Evolutionary conservation across 1,140 invertebrate genomes (phyloP).

Genomic region (Cepaea nemoralis): DNA sequence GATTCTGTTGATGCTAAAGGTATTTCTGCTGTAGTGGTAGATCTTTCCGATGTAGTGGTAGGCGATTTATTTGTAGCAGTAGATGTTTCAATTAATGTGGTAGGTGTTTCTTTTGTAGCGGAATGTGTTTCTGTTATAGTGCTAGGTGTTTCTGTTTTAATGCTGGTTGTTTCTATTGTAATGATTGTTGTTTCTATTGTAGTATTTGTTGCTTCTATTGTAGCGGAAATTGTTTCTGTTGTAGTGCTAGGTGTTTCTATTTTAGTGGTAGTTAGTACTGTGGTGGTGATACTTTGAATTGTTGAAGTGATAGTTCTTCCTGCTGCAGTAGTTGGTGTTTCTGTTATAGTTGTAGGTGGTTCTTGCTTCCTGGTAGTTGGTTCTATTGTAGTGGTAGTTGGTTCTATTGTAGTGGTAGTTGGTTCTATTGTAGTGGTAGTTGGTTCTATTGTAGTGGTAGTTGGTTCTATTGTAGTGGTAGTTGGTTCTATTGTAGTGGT

Average conservation of each 20-base stretch:
- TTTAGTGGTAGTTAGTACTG: not conserved
- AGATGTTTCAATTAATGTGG: not conserved
- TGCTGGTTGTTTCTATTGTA: too few species aligned
- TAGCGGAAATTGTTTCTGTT: not conserved
- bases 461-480: too few species aligned
- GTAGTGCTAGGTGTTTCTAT: not conserved
- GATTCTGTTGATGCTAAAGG: not conserved
- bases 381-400: too few species aligned
- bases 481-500: not conserved
- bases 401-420: too few species aligned
- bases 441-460: too few species aligned
- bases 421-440: too few species aligned
- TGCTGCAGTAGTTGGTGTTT: not conserved
- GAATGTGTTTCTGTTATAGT: too few species aligned
- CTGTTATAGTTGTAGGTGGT: not conserved
- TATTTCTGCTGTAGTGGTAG: not conserved
- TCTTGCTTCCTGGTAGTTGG: not conserved
- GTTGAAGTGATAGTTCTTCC: not conserved
- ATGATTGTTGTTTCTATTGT: not conserved
- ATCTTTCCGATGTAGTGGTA: not conserved
- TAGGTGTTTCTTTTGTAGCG: not conserved
- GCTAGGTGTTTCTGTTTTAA: too few species aligned
- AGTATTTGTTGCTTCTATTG: not conserved
- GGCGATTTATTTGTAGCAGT: not conserved
- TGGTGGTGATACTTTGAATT: not conserved